Evolutionary conservation across 1,140 invertebrate genomes (phyloP), one percentile per base, ranked within the genome.

Genomic region (Hyles euphorbiae): DNA sequence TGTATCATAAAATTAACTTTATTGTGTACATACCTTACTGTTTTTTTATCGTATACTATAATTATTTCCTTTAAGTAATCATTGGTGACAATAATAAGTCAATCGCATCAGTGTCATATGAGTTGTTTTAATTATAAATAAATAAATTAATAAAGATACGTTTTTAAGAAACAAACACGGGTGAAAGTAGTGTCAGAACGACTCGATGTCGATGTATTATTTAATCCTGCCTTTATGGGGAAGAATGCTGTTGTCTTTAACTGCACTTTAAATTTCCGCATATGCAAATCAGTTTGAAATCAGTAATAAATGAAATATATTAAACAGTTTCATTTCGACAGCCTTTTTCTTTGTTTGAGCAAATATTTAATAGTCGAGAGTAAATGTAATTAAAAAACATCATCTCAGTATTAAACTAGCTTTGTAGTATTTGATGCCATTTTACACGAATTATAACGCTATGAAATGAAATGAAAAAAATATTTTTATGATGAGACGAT

Each of bases 351-450:
- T 45, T 51, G 57, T 44, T 10, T 11, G 49, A 65, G 46, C 49
- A 54, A 44, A 64, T 34, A 40, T 56, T 32, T 46, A 34, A 53
- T 36, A 53, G 5, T 34, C 34, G 36, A 53, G 5, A 36, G 34
- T 22, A 34, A 34, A 53, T 56, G 44, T 43, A 56, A 53, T 51
- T 12, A 60, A 58, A n/a, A 61, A 65, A 60, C 50, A 70, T 76
- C 72, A 67, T 74, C 72, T 72, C 84, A 85, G 82, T 87, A 87
- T 87, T 85, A 85, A 67, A 65, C 59, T 87, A 84, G 82, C 65
- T 78, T 64, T 76, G 51, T 82, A 83, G 68, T 81, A 64, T 70
- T 74, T 65, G 74, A 83, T 80, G 78, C 76, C 73, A 80, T 83
- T 78, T 69, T 74, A 78, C 70, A 74, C 53, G 58, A 70, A 67